Evolutionary conservation across 1,140 invertebrate species (phyloP).

Genomic region (Diabrotica virgifera): DNA sequence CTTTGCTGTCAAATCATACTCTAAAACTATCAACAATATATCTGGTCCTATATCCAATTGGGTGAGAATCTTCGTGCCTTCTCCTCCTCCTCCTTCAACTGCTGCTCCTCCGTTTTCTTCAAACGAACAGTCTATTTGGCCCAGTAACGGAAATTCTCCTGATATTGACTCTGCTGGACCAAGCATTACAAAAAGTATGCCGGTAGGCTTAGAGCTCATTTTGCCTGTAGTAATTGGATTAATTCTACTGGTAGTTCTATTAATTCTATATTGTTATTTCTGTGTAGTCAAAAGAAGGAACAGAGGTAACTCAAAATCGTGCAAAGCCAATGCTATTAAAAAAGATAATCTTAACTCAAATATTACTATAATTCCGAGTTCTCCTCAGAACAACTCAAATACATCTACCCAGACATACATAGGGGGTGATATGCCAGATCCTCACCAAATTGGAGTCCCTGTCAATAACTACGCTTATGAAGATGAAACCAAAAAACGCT

Average conservation of each 20-base stretch:
- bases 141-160: constrained; percentile 34
- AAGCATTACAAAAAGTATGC: constrained; percentile 37
- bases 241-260: constrained; percentile 45
- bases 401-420: constrained; percentile 37
- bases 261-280: constrained; percentile 51
- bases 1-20: constrained; percentile 54
- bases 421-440: constrained; percentile 40
- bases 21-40: constrained; percentile 41
- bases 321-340: constrained; percentile 35
- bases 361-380: constrained; percentile 47
- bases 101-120: constrained; percentile 43
- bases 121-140: constrained; percentile 43
- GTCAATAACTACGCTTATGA: constrained; percentile 45
- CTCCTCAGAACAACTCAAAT: constrained; percentile 35
- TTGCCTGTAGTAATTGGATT: constrained; percentile 49
- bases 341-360: constrained; percentile 44
- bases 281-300: constrained; percentile 46
- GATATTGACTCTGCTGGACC: constrained; percentile 35
- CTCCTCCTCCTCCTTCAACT: constrained; percentile 51
- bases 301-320: constrained; percentile 34
- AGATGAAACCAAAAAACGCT: constrained; percentile 52
- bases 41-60: constrained; percentile 57
- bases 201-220: constrained; percentile 48
- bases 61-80: constrained; percentile 52
- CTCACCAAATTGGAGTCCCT: constrained; percentile 48